phyloP scores from a whole-genome alignment of 1,140 invertebrate genomes.

The Campoletis sonorensis region DNA sequence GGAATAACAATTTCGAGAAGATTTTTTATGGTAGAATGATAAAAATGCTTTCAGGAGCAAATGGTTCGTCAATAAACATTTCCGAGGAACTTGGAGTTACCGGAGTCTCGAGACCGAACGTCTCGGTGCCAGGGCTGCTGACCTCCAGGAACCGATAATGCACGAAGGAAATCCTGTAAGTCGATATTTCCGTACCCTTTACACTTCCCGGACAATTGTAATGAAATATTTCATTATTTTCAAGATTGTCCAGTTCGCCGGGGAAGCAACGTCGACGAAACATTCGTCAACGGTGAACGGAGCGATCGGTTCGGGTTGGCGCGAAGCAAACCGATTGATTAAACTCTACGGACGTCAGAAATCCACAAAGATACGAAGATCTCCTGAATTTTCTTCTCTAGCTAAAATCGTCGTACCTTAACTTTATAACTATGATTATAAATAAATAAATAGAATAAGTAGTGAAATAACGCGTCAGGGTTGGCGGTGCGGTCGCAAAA shows the following conservation, averaged over 20 bases:
- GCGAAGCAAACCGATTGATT: constrained; percentile 84
- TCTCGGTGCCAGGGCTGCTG: constrained; percentile 49
- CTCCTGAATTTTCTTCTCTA: background rate
- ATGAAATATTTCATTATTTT: constrained; percentile 64
- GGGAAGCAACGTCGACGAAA: constrained; percentile 82
- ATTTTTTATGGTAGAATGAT: background rate
- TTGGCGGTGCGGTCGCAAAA: too few species aligned
- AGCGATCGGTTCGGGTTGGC: constrained; percentile 85
- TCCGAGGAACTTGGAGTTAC: constrained; percentile 84
- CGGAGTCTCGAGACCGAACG: constrained; percentile 77
- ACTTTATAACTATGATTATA: background rate
- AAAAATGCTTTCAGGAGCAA: constrained; percentile 75
- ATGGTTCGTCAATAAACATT: constrained; percentile 83
- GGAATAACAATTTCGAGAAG: too few species aligned
- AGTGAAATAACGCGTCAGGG: too few species aligned
- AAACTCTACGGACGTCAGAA: constrained; percentile 58
- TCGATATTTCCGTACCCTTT: background rate
- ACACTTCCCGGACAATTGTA: too few species aligned
- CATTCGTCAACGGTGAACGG: constrained; percentile 89
- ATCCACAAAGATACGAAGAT: background rate
- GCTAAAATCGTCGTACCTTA: constrained; percentile 10
- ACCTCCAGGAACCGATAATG: constrained; percentile 66
- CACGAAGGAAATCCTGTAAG: constrained; percentile 63
- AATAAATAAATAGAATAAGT: constrained; percentile 43
- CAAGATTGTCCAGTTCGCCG: constrained; percentile 82